phyloP scores from a whole-genome alignment of 1,140 invertebrate species.

The Trissolcus basalis region DNA sequence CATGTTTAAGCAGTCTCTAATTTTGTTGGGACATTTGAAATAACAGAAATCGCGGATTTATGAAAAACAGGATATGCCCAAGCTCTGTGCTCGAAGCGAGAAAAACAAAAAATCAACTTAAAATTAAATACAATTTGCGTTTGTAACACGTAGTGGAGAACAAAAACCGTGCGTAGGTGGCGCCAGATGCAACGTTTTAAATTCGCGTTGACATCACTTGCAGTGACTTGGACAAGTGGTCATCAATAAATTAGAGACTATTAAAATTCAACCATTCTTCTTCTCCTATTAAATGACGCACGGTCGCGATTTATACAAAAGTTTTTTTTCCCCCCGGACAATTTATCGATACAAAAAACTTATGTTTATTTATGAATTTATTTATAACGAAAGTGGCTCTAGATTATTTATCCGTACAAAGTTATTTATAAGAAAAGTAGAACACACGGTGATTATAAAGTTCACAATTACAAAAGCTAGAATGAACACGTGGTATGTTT shows the following conservation, averaged over 20 bases:
- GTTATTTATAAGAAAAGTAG: no score
- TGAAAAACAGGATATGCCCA: slow-evolving; percentile 21
- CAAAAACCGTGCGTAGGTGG: slow-evolving; percentile 39
- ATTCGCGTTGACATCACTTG: slow-evolving; percentile 23
- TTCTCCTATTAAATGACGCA: slow-evolving; percentile 21
- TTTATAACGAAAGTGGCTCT: neutral
- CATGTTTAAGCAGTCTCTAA: no score
- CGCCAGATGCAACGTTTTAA: slow-evolving; percentile 27
- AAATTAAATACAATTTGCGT: slow-evolving; percentile 23
- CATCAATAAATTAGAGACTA: slow-evolving; percentile 17
- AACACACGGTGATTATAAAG: neutral
- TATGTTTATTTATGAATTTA: neutral
- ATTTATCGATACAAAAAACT: neutral
- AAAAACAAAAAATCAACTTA: slow-evolving; percentile 25
- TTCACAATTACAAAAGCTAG: slow-evolving; percentile 5
- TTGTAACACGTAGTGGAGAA: slow-evolving; percentile 24
- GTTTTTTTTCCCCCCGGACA: no score
- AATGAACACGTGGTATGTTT: neutral
- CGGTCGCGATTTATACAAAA: neutral
- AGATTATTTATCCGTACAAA: neutral
- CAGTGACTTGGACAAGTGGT: slow-evolving; percentile 16
- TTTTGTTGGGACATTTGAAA: slow-evolving; percentile 1
- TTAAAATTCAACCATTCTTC: slow-evolving; percentile 10
- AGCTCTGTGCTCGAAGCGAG: neutral
- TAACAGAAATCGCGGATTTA: neutral